phyloP scores from a whole-genome alignment of 92 coral and sea anemone species.

The Phenganax stokvisi region DNA sequence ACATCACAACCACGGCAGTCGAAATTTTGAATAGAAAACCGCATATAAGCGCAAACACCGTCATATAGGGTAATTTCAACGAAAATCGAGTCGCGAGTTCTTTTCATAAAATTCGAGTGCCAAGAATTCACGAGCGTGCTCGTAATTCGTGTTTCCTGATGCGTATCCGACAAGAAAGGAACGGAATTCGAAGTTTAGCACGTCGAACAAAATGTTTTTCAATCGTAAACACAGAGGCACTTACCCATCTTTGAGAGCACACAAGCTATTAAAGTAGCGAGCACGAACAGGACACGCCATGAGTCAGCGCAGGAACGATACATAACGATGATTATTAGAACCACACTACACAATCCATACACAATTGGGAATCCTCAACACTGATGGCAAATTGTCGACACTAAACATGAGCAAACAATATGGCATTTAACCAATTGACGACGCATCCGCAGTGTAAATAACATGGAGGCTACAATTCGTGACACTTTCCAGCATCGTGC shows the following conservation, averaged over 20 bases:
- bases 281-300: conserved; percentile 1
- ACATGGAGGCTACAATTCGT: not conserved
- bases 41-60: not conserved
- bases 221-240: not conserved
- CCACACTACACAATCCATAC: not conserved
- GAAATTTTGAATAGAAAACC: not conserved
- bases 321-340: not conserved
- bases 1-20: not conserved
- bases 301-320: not conserved
- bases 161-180: conserved; percentile 31
- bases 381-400: not conserved
- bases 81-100: not conserved
- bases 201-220: conserved; percentile 15
- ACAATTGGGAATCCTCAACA: not conserved
- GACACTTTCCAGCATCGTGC: conserved; percentile 8
- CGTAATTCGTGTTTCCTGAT: conserved; percentile 38
- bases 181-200: conserved; percentile 35
- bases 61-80: not conserved
- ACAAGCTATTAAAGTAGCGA: not conserved
- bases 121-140: conserved; percentile 2
- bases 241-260: not conserved
- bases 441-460: conserved; percentile 1
- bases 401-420: conserved; percentile 18
- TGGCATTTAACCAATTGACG: conserved; percentile 9
- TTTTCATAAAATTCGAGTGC: not conserved